phyloP scores from a whole-genome alignment of 2,888 invertebrate species.

The Hofmannophila pseudospretella region DNA sequence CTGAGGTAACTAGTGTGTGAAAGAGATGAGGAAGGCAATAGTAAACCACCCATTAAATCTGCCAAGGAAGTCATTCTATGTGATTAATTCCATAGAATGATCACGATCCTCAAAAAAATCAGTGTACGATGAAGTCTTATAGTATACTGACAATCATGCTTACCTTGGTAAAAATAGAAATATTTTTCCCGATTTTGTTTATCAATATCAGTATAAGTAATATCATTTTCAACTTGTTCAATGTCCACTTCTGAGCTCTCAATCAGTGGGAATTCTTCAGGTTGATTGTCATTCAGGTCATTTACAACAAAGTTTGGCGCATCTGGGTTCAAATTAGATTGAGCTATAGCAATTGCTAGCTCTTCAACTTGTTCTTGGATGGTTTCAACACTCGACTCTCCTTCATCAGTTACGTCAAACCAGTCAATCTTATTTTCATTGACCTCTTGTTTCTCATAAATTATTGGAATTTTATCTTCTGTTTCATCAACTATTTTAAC shows the following conservation, averaged over 20 bases:
- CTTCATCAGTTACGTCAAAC: constrained; percentile 62
- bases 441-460: constrained; percentile 48
- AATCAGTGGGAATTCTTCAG: constrained; percentile 48
- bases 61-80: too few species aligned
- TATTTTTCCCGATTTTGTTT: constrained; percentile 74
- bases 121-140: too few species aligned
- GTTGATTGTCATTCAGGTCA: constrained; percentile 32
- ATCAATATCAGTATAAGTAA: constrained; percentile 45
- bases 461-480: constrained; percentile 32
- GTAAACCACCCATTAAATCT: too few species aligned
- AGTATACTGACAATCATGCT: too few species aligned
- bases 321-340: constrained; percentile 55
- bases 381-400: constrained; percentile 48
- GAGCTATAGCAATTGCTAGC: constrained; percentile 28
- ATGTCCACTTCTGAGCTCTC: constrained; percentile 29
- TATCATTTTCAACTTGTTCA: constrained; percentile 30
- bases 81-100: too few species aligned
- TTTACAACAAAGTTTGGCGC: constrained; percentile 43
- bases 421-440: constrained; percentile 57
- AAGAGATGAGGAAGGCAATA: too few species aligned
- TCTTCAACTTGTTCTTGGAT: constrained; percentile 42
- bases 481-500: constrained; percentile 26
- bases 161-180: constrained; percentile 92
- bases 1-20: too few species aligned
- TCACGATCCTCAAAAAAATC: too few species aligned